A percentile compares a stretch with the other conserved stretches of the same genome.
phyloP scores from a whole-genome alignment of 2,888 invertebrate genomes.

The Epistrophella euchroma region DNA sequence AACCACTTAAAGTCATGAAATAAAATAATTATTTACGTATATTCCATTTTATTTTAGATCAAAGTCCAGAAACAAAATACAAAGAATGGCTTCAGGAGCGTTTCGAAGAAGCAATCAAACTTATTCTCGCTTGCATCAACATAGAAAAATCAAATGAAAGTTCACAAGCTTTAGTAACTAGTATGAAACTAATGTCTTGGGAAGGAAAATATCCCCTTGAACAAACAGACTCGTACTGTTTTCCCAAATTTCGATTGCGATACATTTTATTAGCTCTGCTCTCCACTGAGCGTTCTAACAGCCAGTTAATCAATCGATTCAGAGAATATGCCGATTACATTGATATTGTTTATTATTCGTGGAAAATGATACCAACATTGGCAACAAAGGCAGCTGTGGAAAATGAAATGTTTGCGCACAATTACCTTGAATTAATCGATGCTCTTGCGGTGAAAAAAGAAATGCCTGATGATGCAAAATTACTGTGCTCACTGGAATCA shows the following conservation, averaged over 20 bases:
- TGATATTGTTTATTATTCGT: slow-evolving; percentile 90
- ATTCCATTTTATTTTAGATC: slow-evolving; percentile 80
- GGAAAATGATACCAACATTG: slow-evolving; percentile 86
- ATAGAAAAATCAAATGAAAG: slow-evolving; percentile 85
- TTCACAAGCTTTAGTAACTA: slow-evolving; percentile 88
- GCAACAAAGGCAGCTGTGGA: slow-evolving; percentile 85
- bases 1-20: no score
- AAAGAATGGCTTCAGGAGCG: slow-evolving; percentile 88
- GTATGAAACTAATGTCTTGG: slow-evolving; percentile 89
- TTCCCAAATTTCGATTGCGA: slow-evolving; percentile 88
- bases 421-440: slow-evolving; percentile 87
- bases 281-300: slow-evolving; percentile 86
- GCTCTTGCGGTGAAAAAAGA: slow-evolving; percentile 84
- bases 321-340: slow-evolving; percentile 90
- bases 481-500: slow-evolving; percentile 84
- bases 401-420: slow-evolving; percentile 86
- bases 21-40: no score
- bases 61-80: slow-evolving; percentile 87
- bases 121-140: slow-evolving; percentile 86
- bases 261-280: slow-evolving; percentile 87
- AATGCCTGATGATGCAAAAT: slow-evolving; percentile 77
- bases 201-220: slow-evolving; percentile 89
- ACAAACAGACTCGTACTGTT: slow-evolving; percentile 85
- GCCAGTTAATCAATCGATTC: slow-evolving; percentile 87
- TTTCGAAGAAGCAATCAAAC: slow-evolving; percentile 88